Base-by-base conservation (phyloP, 2,888 invertebrate species). In the Myopa testacea region DNA sequence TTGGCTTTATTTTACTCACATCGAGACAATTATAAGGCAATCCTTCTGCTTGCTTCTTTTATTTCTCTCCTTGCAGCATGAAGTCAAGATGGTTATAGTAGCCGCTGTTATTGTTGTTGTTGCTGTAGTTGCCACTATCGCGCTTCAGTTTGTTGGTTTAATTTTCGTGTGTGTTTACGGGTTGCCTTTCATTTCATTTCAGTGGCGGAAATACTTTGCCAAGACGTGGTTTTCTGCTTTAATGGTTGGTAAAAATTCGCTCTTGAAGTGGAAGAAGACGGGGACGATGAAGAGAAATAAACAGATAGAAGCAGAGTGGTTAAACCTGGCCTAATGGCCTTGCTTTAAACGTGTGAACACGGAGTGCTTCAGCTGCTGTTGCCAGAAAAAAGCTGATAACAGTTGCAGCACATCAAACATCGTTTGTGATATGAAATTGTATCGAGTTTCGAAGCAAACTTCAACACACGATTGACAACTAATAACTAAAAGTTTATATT, bases 11-110 rank as follows among this genome's bases (percentile, higher is more conserved):
- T 55, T 70, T 55, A 55, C 52, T 55, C 70, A 70, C 34, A 26
- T 55, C 52, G 19, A 34, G 70, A 55, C 70, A 70, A 70, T 70
- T 70, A 70, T 55, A 70, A 70, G 52, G 55, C 34, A 26, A 52
- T 70, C 7, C 34, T 19, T 34, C 6, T 58, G 52, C 38, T 34
- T 55, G 10, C 16, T 14, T 50, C 55, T 26, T 70, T 26, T 16
- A 37, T 6, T 6, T 8, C 50, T 6, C n/a, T 26, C 19, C 34
- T 70, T 55, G 0, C n/a, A 14, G 4, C n/a, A n/a, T 67, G 40
- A 16, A 40, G 4, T 37, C 16, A 65, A 65, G 55, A 55, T 16
- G 1, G 45, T 10, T 8, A 45, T 45, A 45, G 45, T 0, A n/a
- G 16, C 16, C 4, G 6, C n/a, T 10, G 4, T 52, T 34, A 19